phyloP scores from a whole-genome alignment of 2,797 vertebrate species.

The Mastacembelus armatus region DNA sequence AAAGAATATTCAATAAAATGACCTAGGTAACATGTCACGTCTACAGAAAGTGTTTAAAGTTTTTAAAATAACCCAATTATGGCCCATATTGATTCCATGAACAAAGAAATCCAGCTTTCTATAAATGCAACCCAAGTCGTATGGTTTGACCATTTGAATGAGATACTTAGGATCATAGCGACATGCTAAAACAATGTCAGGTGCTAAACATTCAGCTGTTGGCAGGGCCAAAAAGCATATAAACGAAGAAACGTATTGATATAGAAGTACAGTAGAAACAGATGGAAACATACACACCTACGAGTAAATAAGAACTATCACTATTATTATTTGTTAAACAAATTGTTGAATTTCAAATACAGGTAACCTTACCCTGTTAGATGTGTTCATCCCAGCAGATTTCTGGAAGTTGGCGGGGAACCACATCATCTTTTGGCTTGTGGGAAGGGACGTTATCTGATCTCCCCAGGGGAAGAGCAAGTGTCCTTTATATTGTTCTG shows the following conservation, averaged over 20 bases:
- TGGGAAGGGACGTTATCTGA: constrained; percentile 34
- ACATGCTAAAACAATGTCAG: background rate
- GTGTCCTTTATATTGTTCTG: constrained; percentile 65
- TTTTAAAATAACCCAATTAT: too few species aligned
- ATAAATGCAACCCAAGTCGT: background rate
- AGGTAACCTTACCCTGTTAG: constrained; percentile 68
- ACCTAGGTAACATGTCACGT: too few species aligned
- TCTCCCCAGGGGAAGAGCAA: constrained; percentile 3
- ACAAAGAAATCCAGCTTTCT: background rate
- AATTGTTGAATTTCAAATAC: background rate
- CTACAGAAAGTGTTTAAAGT: too few species aligned
- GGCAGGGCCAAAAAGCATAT: background rate
- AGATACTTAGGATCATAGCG: background rate
- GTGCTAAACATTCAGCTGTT: background rate
- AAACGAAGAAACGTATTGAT: too few species aligned
- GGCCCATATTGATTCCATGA: background rate
- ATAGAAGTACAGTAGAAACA: too few species aligned
- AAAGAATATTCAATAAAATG: too few species aligned
- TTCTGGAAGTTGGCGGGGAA: constrained; percentile 45
- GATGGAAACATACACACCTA: too few species aligned
- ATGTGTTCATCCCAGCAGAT: constrained; percentile 47
- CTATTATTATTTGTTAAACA: too few species aligned
- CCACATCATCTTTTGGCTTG: constrained; percentile 55
- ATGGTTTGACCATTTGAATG: background rate
- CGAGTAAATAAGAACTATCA: too few species aligned